Conservation (phyloP, 2,113 vertebrate species). For the Nanorana parkeri region DNA sequence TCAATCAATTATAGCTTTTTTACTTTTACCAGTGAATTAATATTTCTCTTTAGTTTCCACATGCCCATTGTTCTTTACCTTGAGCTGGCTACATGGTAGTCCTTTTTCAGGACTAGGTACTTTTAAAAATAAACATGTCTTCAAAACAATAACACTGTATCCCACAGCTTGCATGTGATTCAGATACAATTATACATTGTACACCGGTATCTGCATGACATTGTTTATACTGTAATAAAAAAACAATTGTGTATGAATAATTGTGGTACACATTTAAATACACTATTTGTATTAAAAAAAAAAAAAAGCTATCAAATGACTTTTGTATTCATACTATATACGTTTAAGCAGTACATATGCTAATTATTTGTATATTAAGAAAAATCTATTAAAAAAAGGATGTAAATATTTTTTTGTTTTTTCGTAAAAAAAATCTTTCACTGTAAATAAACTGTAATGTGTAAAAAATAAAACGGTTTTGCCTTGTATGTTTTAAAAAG, state of each 20-base stretch:
- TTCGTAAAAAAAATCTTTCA: background rate
- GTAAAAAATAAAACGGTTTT: background rate
- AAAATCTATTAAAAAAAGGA: slow-evolving; percentile 3
- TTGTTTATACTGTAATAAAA: background rate
- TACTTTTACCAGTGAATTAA: no score
- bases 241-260: background rate
- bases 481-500: background rate
- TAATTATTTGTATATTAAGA: slow-evolving; percentile 32
- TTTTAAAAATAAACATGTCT: no score
- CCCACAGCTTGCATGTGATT: no score
- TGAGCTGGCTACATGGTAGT: no score
- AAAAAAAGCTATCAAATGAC: background rate
- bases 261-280: slow-evolving; percentile 7
- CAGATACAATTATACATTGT: background rate
- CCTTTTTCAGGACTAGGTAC: no score
- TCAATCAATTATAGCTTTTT: no score
- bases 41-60: no score
- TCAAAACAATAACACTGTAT: no score
- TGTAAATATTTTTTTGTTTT: slow-evolving; percentile 32
- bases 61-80: no score
- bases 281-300: slow-evolving; percentile 9
- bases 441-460: slow-evolving; percentile 13
- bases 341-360: slow-evolving; percentile 10
- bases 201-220: background rate
- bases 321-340: slow-evolving; percentile 21